These are phyloP conservation scores for Osedax fenrisi DNA, from an alignment of 2,888 invertebrate genomes.

Conservation along the genomic window DNA sequence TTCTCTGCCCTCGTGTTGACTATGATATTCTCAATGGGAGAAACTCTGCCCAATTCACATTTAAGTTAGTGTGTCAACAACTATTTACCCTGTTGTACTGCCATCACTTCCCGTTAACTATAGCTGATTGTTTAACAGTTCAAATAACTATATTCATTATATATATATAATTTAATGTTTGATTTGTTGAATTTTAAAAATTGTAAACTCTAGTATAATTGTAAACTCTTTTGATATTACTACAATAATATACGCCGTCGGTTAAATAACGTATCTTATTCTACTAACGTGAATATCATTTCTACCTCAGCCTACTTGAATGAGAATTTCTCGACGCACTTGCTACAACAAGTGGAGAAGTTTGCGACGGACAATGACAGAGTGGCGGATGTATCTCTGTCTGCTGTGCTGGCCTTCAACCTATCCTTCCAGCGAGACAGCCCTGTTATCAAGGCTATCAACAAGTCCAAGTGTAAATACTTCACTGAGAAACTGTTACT, in stretches of 20 bases:
- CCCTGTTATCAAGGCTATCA: conserved; percentile 43
- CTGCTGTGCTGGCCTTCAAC: conserved; percentile 74
- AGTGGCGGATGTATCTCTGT: conserved; percentile 72
- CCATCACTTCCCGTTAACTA: too few relatives aligned
- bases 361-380: conserved; percentile 69
- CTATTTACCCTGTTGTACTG: too few relatives aligned
- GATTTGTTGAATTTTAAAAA: too few relatives aligned
- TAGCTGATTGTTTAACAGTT: too few relatives aligned
- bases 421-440: conserved; percentile 61
- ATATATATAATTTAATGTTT: too few relatives aligned
- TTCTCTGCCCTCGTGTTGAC: conserved; percentile 72
- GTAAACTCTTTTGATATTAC: too few relatives aligned
- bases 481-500: conserved; percentile 80
- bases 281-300: too few relatives aligned
- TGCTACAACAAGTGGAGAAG: conserved; percentile 69
- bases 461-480: background rate
- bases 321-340: conserved; percentile 65
- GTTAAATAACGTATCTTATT: too few relatives aligned
- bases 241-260: too few relatives aligned
- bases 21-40: conserved; percentile 79
- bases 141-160: too few relatives aligned
- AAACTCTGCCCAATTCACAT: conserved; percentile 61
- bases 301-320: conserved; percentile 84
- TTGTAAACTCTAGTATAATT: too few relatives aligned
- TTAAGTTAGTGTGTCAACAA: background rate